Evolutionary conservation across 2,113 vertebrate species (phyloP), one percentile per base, ranked within the genome.

Genomic region (Ptilonorhynchus violaceus): DNA sequence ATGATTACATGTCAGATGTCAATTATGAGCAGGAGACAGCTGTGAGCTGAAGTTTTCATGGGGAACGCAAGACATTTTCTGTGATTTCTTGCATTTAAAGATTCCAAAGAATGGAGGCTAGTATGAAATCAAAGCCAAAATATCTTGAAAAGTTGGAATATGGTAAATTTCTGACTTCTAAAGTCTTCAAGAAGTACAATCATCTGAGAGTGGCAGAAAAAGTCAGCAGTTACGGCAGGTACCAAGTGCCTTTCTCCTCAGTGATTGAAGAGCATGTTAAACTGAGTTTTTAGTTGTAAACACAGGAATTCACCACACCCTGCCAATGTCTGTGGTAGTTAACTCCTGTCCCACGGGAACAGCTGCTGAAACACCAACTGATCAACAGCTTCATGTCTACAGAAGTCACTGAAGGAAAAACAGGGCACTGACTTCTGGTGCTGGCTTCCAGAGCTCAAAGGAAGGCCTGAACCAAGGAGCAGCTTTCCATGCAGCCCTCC

Each of bases 1-100:
- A 93, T 85, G 72, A 93, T 87, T 95, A 91, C 84, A 86, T 12
- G 79, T 80, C 90, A 94, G 93, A 93, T 82, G 76, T 96, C 95
- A 89, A 56, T 47, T 80, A 75, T 53, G 83, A 84, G 92, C 80
- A 96, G 94, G 91, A 75, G 94, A 93, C 91, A 96, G 82, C 49
- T 92, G 95, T 30, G 56, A 83, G 41, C 31, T 35, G 33, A 16
- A 37, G n/a, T 27, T 24, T 33, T 11, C 31, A 25, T 5, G 18
- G 42, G 52, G 30, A 91, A 87, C 0, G 7, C 21, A 42, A 59
- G 79, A 72, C 37, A 80, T 39, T 91, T 53, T 25, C 88, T 89
- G 89, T 85, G 72, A 96, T 95, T 95, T 96, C 80, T 79, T 84
- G 85, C 58, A 28, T 46, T 63, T 52, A 52, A 76, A 79, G 28